phyloP scores from a whole-genome alignment of 1,140 invertebrate genomes.

The Wiebesia pumilae region DNA sequence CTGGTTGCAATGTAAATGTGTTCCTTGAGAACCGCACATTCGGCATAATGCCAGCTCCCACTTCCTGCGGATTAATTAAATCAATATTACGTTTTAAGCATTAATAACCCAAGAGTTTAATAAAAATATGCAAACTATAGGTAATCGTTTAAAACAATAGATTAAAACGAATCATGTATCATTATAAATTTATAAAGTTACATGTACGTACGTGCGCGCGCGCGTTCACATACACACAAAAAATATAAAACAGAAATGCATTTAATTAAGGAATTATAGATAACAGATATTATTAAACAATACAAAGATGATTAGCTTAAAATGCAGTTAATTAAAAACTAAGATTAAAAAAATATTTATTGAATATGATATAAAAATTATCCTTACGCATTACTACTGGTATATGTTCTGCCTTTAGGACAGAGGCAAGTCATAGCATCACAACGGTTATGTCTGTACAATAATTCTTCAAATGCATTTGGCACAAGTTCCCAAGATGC shows the following conservation, averaged over 20 bases:
- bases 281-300: too few species aligned
- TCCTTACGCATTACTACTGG: conserved; percentile 73
- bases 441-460: conserved; percentile 77
- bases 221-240: too few species aligned
- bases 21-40: conserved; percentile 78
- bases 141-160: too few species aligned
- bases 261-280: too few species aligned
- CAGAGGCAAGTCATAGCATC: conserved; percentile 78
- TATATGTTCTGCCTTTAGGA: conserved; percentile 75
- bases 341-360: background rate
- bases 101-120: background rate
- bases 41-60: conserved; percentile 77
- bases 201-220: too few species aligned
- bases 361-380: conserved; percentile 25
- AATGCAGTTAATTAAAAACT: too few species aligned
- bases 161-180: too few species aligned
- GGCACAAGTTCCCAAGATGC: conserved; percentile 82
- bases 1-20: conserved; percentile 75
- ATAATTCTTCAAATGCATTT: conserved; percentile 79
- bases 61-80: conserved; percentile 66
- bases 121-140: background rate
- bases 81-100: background rate
- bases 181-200: too few species aligned
- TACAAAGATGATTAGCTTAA: too few species aligned
- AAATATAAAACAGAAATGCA: too few species aligned